phyloP scores from a whole-genome alignment of 1,140 invertebrate genomes.

The Mya arenaria region DNA sequence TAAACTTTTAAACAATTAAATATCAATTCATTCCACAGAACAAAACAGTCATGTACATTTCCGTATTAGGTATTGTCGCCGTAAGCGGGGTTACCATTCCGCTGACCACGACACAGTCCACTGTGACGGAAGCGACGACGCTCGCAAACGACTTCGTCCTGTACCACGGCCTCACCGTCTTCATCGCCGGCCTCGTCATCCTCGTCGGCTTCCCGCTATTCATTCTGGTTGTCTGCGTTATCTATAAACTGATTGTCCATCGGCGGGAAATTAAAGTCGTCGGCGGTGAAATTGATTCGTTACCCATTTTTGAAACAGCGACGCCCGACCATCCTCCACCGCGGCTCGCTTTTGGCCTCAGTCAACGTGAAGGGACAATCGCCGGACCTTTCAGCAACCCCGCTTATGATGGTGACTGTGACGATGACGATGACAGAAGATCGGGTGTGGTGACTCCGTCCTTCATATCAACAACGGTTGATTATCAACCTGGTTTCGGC shows the following conservation, averaged over 20 bases:
- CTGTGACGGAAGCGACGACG: not conserved
- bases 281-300: not conserved
- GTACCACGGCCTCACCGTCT: not conserved
- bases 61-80: no score
- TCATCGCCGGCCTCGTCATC: not conserved
- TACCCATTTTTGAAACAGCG: not conserved
- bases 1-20: no score
- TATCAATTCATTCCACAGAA: no score
- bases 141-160: not conserved
- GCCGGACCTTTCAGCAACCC: constrained; percentile 27
- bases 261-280: constrained; percentile 22
- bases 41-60: no score
- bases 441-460: constrained; percentile 25
- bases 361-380: constrained; percentile 29
- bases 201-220: not conserved
- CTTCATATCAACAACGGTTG: constrained; percentile 29
- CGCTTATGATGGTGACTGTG: not conserved
- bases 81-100: no score
- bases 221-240: not conserved
- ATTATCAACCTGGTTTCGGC: constrained; percentile 5
- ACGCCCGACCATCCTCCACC: constrained; percentile 15
- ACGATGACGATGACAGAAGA: not conserved
- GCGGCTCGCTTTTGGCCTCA: not conserved
- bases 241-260: not conserved
- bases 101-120: not conserved